Evolutionary conservation across 1,140 invertebrate species (phyloP), one percentile per base, ranked within the genome.

Genomic region (Drosophila guanche): DNA sequence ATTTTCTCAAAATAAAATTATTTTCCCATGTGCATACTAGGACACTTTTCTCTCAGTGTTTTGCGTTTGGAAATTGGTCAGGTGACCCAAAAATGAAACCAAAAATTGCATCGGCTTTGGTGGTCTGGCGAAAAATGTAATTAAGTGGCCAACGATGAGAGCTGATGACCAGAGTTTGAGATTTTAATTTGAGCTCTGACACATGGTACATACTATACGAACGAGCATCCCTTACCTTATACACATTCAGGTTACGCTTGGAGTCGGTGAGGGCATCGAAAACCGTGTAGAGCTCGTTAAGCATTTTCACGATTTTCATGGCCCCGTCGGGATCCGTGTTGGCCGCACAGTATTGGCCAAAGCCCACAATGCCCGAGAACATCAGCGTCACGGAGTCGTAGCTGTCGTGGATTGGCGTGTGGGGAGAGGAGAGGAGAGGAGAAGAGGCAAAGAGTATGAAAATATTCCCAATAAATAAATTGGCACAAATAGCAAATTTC

Each of bases 291-390:
- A 98, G 93, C 90, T 96, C 95, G 91, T 98, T 98, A 14, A 98
- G 94, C 94, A 98, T 96, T 89, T 96, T 94, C 4, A 98, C 97
- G 71, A 98, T 98, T 92, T 97, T 97, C 96, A 98, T 98, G 14
- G 97, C 97, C 6, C 97, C 96, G 66, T 94, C 94, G 27, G 96
- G 95, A 91, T 98, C 97, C 1, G 96, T 96, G 91, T 98, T 95
- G 41, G 94, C 93, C 2, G 97, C 95, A 90, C 97, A 98, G 81
- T 97, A 97, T 62, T 96, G 94, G 4, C 96, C 95, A 89, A 98
- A 99, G 33, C 97, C 97, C 37, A 98, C 97, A 71, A 99, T 97
- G 25, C 97, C 98, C 22, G 97, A 98, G 93, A 99, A 99, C 48
- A 99, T 93, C 2, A 99, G 93, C 0, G 98, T 99, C 3, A 98